Evolutionary conservation across 2,888 invertebrate species (phyloP).

Genomic region (Alcis repandata): DNA sequence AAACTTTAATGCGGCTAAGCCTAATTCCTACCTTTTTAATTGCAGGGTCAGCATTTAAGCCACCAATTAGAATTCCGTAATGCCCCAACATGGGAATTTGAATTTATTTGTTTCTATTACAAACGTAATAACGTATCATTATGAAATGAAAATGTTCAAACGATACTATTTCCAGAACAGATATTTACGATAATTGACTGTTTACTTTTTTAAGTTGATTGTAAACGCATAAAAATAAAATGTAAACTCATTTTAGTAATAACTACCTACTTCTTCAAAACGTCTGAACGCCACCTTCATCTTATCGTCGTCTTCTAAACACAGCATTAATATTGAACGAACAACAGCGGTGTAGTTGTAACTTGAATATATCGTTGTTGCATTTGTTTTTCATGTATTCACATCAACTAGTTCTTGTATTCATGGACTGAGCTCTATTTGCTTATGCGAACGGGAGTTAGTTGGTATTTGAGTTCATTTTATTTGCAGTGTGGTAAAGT

Average conservation of each 20-base stretch:
- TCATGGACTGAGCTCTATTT: constrained; percentile 37
- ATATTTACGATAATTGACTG: not conserved
- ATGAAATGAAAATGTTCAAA: not conserved
- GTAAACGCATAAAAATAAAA: too few relatives aligned
- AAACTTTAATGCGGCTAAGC: constrained; percentile 66
- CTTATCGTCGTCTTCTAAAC: constrained; percentile 52
- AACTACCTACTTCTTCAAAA: not conserved
- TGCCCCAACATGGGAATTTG: constrained; percentile 15
- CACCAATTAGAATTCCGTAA: constrained; percentile 27
- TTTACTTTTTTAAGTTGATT: not conserved
- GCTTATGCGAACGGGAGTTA: constrained; percentile 30
- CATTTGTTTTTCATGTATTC: constrained; percentile 58
- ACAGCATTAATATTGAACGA: constrained; percentile 66
- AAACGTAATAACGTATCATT: constrained; percentile 15
- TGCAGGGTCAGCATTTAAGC: constrained; percentile 42
- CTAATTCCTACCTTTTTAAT: constrained; percentile 51
- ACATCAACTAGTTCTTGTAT: constrained; percentile 48
- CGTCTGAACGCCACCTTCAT: constrained; percentile 25
- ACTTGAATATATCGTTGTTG: constrained; percentile 49
- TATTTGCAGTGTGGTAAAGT: constrained; percentile 8
- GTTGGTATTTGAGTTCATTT: constrained; percentile 19
- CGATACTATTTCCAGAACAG: not conserved
- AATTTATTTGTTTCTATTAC: constrained; percentile 25
- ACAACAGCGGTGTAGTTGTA: constrained; percentile 48
- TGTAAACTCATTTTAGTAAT: not conserved